Evolutionary conservation across 1,140 invertebrate species (phyloP), one percentile per base, ranked within the genome.

Genomic region (Coenobita brevimanus): DNA sequence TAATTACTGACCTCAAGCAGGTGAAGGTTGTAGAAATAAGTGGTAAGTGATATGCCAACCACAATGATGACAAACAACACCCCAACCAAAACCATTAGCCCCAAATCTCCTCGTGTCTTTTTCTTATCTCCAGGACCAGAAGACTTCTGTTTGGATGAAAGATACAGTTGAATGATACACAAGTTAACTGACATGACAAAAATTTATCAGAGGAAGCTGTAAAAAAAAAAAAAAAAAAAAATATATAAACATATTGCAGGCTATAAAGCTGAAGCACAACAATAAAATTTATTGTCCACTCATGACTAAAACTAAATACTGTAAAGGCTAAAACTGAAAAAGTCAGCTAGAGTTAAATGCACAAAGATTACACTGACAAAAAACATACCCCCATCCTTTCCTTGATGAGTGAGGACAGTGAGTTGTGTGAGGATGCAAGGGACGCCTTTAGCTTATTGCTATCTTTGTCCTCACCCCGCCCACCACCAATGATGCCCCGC

Each of bases 11-110:
- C 88, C 88, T 89, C 88, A 17, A 83, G 60, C 43, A 89, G 41
- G 36, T 89, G 88, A 60, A 89, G 62, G 21, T 89, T 73, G 60
- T 89, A 89, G 36, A 83, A 89, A 73, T 89, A 83, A 1, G 73
- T 38, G 30, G 64, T 80, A 62, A 89, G 88, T 2, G 81, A 60
- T 21, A 89, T 89, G 3, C 88, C 82, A 13, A 73, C 62, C 27
- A 89, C 82, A 24, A 89, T 82, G n/a, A 84, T 15, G 13, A 89
- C 36, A 17, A 89, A 84, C 36, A 89, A 30, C 60, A 80, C 60
- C 30, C 21, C 75, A 4, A 89, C 88, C 30, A 89, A 81, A 41
- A 89, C 73, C 88, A 89, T 84, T 30, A 89, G 82, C 2, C 88
- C 88, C 2, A 89, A 15, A n/a, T 88, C 88, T 60, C 71, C 69